Evolutionary conservation across 2,888 invertebrate species (phyloP).

Genomic region (Dorcus hopei): DNA sequence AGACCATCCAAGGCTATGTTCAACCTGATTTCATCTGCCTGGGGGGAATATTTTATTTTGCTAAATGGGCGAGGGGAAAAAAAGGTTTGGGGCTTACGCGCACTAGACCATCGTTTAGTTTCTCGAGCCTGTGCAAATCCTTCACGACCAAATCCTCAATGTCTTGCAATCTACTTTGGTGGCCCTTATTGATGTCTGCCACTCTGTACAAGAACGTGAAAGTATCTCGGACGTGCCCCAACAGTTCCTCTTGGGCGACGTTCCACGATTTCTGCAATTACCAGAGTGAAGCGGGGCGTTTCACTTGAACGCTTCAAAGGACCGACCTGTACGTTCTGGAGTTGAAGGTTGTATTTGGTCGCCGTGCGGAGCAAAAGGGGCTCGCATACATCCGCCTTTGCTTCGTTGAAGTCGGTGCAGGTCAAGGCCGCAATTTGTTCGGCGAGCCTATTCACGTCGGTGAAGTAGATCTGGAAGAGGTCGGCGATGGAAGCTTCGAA

Average conservation of each 20-base stretch:
- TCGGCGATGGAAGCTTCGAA: conserved; percentile 9
- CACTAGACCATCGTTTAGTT: neutral
- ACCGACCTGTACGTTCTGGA: neutral
- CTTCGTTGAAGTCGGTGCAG: conserved; percentile 1
- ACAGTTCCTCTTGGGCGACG: neutral
- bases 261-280: conserved; percentile 7
- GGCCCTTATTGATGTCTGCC: conserved; percentile 8
- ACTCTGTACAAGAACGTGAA: conserved; percentile 7
- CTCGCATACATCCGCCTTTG: conserved; percentile 12
- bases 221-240: conserved; percentile 1
- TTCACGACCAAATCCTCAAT: conserved; percentile 6
- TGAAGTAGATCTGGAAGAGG: conserved; percentile 9
- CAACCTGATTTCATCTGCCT: conserved; percentile 11
- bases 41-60: neutral
- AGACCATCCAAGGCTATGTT: conserved; percentile 10
- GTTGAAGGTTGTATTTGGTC: neutral
- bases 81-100: neutral
- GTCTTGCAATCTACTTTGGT: conserved; percentile 7
- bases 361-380: conserved; percentile 5
- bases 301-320: neutral
- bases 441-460: conserved; percentile 7
- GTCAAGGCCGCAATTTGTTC: conserved; percentile 7
- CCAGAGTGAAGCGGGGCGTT: neutral
- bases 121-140: conserved; percentile 4
- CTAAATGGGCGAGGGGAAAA: neutral